Evolutionary conservation across 2,797 vertebrate genomes (phyloP), one percentile per base, ranked within the genome.

Genomic region (Trachurus trachurus): DNA sequence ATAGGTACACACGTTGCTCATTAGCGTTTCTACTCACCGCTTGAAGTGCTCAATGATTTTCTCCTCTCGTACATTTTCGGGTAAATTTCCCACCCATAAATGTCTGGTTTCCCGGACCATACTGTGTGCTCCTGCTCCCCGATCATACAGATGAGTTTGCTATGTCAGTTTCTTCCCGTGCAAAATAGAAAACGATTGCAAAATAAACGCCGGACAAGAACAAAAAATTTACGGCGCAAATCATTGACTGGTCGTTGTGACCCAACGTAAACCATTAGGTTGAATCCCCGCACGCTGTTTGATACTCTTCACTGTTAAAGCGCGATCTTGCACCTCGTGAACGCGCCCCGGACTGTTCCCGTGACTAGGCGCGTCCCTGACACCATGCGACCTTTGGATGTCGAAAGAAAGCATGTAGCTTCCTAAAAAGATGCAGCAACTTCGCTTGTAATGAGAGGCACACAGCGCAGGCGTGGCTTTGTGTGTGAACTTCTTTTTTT

Each of bases 61-160:
- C 92, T 99, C 98, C 73, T 99, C 98, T 93, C 98, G 97, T 80
- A 99, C 97, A 95, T 98, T 99, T 96, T 99, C 98, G 94, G 98
- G 98, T 95, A 99, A 96, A 97, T 99, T 99, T 96, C 98, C 98
- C 96, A 99, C 98, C 98, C 98, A 99, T 96, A 99, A 96, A 95
- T 99, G 98, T 96, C 98, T 98, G 96, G 97, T 99, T 97, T 99
- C 98, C 96, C 98, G 98, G 93, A 98, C 97, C 98, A 99, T 99
- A 96, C 96, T 99, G 97, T 94, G 96, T 82, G 89, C 92, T 93
- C 88, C 94, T 93, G 93, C 90, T 91, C 87, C 94, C 93, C 94
- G 93, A 86, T 93, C 95, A 96, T 95, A 91, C 95, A 95, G 94
- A 94, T 94, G 76, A 90, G 90, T 94, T 94, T 90, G 69, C 90